Evolutionary conservation across 2,888 invertebrate genomes (phyloP), one percentile per base, ranked within the genome.

Genomic region (Carcina quercana): DNA sequence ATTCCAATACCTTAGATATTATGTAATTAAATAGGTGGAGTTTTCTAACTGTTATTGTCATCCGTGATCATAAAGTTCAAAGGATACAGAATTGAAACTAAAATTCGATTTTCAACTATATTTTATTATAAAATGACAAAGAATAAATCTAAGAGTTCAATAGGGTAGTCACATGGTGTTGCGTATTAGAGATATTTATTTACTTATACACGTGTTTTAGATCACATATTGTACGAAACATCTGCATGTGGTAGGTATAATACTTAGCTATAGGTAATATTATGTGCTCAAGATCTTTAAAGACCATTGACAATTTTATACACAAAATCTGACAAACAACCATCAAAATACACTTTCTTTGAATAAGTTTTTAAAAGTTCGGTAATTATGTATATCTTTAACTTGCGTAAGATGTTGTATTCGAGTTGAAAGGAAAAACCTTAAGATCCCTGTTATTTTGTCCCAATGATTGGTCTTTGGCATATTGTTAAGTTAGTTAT

Each of bases 81-180:
- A n/a, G n/a, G n/a, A n/a, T n/a, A n/a, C n/a, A 5, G 11, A 36
- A 43, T 43, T 45, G 43, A 45, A 54, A 55, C 55, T 47, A 51
- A 49, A 53, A 57, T 52, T 42, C 57, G 48, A 63, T 72, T 76
- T 78, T 75, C 73, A 80, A 75, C 78, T 80, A 80, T 79, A 75
- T 87, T 88, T 88, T 88, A 88, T 87, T 88, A 87, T 86, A 88
- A 88, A 88, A 87, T 87, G 87, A 88, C 88, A 88, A 88, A 88
- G 87, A 87, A 87, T 87, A 88, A 86, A 86, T 87, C 87, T 88
- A 88, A n/a, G 87, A 87, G 86, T 86, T 86, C 82, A 82, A 74
- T 82, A 82, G 76, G 72, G 73, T 75, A 75, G 75, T 79, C 74
- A 75, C 76, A n/a, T n/a, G n/a, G n/a, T n/a, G n/a, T 78, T 78